Conservation (phyloP, 2,888 invertebrate genomes). For the Himalopsyche anomala region DNA sequence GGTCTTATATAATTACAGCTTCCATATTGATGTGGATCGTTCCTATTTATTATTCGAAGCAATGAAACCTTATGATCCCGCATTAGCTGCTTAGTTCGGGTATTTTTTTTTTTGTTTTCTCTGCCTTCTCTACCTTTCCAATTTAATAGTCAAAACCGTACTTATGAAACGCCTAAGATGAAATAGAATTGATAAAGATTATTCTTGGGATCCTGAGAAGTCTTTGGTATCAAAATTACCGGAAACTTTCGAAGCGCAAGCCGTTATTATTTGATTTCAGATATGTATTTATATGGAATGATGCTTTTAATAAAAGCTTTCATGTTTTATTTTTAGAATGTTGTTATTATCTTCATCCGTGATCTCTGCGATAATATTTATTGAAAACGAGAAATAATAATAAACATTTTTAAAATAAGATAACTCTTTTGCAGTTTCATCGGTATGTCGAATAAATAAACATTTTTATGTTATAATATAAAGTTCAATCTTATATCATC, state of each 20-base stretch:
- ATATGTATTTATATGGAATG: neutral
- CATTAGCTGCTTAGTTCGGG: conserved; percentile 35
- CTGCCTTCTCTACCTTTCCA: neutral
- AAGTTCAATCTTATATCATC: too few relatives aligned
- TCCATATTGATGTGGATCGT: neutral
- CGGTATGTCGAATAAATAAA: too few relatives aligned
- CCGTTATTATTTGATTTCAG: conserved; percentile 35
- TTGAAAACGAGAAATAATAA: too few relatives aligned
- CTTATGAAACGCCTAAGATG: conserved; percentile 6
- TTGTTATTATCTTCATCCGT: too few relatives aligned
- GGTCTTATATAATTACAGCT: conserved; percentile 38
- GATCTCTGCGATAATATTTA: too few relatives aligned
- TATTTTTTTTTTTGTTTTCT: conserved; percentile 26
- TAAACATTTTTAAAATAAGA: too few relatives aligned
- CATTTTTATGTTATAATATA: too few relatives aligned
- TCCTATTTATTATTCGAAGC: conserved; percentile 39
- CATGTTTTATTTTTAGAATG: neutral
- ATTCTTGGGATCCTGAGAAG: neutral
- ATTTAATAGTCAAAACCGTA: conserved; percentile 32
- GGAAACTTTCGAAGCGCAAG: neutral
- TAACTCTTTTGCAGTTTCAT: too few relatives aligned
- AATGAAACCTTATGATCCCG: conserved; percentile 33
- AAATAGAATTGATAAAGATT: conserved; percentile 22
- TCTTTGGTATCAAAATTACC: conserved; percentile 18
- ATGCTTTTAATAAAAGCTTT: conserved; percentile 7